Base-by-base conservation (phyloP, 2,888 invertebrate genomes). In the Thumatha senex region DNA sequence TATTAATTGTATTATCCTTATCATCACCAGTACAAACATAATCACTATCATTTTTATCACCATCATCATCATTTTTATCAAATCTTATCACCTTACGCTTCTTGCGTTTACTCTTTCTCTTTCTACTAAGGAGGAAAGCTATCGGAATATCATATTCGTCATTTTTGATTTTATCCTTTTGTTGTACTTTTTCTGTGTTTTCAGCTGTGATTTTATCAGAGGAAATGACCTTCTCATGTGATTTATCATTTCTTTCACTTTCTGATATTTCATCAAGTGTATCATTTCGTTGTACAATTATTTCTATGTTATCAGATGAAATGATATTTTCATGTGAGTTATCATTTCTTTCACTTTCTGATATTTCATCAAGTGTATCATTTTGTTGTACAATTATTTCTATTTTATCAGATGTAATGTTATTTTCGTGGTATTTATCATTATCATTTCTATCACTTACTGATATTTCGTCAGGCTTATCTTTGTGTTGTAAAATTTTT, bases 41-140 rank as follows among this genome's bases (percentile, higher is more conserved):
- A 35, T 24, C 35, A 43, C 35, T 44, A 13, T 35, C 35, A 42
- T 24, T 24, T 30, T 30, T 13, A 43, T 34, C 34, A 35, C 51
- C 58, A 24, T 39, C 8, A n/a, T 38, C 0, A 35, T 49, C 47
- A 34, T 40, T 36, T 13, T 15, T 51, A 18, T 50, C 53, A 45
- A 52, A 48, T 5, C n/a, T 33, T 13, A 14, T 42, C 7, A 33
- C 11, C 30, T 45, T 45, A 7, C n/a, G 8, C 0, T 30, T 45
- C 11, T 24, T 44, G 33, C 15, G 24, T 13, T 10, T 34, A 18
- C 18, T 45, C 11, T 10, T 40, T 10, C 18, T 40, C 0, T n/a
- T 24, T 13, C 14, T 36, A 14, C 9, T 42, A 2, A 31, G 15
- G 13, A 45, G 45, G 35, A 34, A 13, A 7, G 49, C 18, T 7